Conservation (phyloP, 53 echinoderm and acorn worm genomes). For the Luidia sarsii region DNA sequence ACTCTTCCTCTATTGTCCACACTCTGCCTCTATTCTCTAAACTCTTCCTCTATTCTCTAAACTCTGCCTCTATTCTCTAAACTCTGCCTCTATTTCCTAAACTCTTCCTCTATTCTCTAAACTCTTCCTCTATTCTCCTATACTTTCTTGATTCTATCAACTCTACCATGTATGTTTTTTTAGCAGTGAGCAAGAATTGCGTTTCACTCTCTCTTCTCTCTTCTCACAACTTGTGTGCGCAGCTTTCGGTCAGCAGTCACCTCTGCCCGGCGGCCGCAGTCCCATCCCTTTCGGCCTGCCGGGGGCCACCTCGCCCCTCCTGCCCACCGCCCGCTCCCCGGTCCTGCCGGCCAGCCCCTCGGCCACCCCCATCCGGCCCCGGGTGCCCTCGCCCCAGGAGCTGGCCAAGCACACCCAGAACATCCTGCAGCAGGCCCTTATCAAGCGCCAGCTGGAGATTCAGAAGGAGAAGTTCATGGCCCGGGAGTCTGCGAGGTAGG, state of each 20-base stretch:
- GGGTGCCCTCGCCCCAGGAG: constrained; percentile 98
- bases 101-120: too few relatives aligned
- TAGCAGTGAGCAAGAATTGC: too few relatives aligned
- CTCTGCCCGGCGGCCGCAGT: constrained; percentile 66
- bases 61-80: too few relatives aligned
- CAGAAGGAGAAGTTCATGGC: constrained; percentile 99
- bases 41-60: too few relatives aligned
- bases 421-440: constrained; percentile 94
- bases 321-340: constrained; percentile 63
- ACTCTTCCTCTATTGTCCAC: too few relatives aligned
- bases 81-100: too few relatives aligned
- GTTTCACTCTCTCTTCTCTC: too few relatives aligned
- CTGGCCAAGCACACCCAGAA: constrained; percentile 97
- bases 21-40: too few relatives aligned
- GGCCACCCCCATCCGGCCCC: constrained; percentile 54
- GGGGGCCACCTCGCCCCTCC: constrained; percentile 61
- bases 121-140: too few relatives aligned
- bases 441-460: constrained; percentile 94
- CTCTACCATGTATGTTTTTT: too few relatives aligned
- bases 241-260: constrained; percentile 85
- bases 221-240: too few relatives aligned
- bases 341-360: constrained; percentile 57
- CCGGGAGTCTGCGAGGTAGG: constrained; percentile 71
- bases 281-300: constrained; percentile 72
- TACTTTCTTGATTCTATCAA: too few relatives aligned